phyloP scores from a whole-genome alignment of 30 jellyfish, hydroid and myxozoan species.

The Hydractinia symbiolongicarpus region DNA sequence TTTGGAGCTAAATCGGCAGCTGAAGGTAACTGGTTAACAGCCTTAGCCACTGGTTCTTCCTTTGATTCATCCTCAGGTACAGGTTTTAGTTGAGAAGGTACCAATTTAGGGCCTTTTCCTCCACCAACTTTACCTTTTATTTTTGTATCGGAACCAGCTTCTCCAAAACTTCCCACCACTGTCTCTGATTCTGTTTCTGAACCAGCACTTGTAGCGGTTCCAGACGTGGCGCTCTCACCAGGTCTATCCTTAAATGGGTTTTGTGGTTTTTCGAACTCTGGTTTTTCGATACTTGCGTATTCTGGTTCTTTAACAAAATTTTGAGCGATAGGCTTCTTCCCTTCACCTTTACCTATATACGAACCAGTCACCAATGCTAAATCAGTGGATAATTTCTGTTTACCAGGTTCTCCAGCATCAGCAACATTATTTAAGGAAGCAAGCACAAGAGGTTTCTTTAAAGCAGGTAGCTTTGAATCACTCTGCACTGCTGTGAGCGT shows the following conservation, averaged over 20 bases:
- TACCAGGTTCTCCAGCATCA: conserved; percentile 65
- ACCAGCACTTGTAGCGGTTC: conserved; percentile 58
- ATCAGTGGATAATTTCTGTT: conserved; percentile 46
- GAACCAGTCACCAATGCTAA: conserved; percentile 58
- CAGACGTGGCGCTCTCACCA: conserved; percentile 47
- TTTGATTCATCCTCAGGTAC: background rate
- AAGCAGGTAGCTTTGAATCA: conserved; percentile 74
- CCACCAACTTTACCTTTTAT: conserved; percentile 60
- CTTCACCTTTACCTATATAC: conserved; percentile 41
- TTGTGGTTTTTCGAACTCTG: conserved; percentile 47
- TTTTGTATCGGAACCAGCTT: conserved; percentile 67
- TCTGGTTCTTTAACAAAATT: conserved; percentile 59
- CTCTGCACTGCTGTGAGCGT: conserved; percentile 25
- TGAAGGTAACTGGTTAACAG: conserved; percentile 4
- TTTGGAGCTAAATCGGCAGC: background rate
- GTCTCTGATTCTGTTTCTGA: conserved; percentile 57
- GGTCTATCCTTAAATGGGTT: conserved; percentile 24
- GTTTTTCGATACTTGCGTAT: conserved; percentile 48
- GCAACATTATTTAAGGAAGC: conserved; percentile 61
- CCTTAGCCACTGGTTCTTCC: conserved; percentile 10
- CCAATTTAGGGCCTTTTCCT: conserved; percentile 24
- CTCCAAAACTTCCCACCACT: conserved; percentile 28
- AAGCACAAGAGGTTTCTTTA: conserved; percentile 48
- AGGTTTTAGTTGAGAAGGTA: background rate
- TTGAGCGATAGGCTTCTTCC: conserved; percentile 46